phyloP scores from a whole-genome alignment of 2,113 vertebrate species.

The Naja naja region DNA sequence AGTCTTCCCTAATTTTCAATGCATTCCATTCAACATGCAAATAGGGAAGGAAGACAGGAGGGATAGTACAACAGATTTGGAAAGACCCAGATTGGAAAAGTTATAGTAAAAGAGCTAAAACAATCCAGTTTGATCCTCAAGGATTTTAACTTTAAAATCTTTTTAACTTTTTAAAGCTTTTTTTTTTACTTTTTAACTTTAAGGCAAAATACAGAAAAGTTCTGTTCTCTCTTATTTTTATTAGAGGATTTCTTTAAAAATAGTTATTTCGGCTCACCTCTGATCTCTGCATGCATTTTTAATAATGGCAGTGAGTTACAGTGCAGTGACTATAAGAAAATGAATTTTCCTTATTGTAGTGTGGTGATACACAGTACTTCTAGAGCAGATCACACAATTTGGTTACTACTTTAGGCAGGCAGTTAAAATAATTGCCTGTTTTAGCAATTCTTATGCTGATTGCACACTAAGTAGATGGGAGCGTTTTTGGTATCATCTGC shows the following conservation, averaged over 20 bases:
- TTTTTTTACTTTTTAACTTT: background rate
- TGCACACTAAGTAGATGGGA: slow-evolving; percentile 41
- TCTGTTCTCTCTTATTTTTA: too few species aligned
- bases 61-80: background rate
- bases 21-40: background rate
- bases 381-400: slow-evolving; percentile 51
- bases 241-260: background rate
- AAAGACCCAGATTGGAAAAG: background rate
- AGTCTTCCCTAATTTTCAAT: background rate
- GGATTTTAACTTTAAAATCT: background rate
- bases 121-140: background rate
- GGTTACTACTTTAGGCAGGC: slow-evolving; percentile 53
- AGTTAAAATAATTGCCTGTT: slow-evolving; percentile 64
- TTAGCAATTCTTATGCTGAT: slow-evolving; percentile 50
- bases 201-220: too few species aligned
- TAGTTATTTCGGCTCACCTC: background rate
- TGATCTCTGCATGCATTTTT: background rate
- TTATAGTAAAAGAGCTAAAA: background rate
- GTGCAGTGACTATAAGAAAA: slow-evolving; percentile 27
- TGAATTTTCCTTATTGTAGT: slow-evolving; percentile 53
- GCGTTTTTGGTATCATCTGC: slow-evolving; percentile 55
- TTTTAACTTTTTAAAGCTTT: background rate
- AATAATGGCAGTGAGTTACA: slow-evolving; percentile 24
- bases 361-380: slow-evolving; percentile 29
- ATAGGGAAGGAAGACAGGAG: background rate